phyloP scores from a whole-genome alignment of 2,113 vertebrate genomes.

The Corynorhinus townsendii region DNA sequence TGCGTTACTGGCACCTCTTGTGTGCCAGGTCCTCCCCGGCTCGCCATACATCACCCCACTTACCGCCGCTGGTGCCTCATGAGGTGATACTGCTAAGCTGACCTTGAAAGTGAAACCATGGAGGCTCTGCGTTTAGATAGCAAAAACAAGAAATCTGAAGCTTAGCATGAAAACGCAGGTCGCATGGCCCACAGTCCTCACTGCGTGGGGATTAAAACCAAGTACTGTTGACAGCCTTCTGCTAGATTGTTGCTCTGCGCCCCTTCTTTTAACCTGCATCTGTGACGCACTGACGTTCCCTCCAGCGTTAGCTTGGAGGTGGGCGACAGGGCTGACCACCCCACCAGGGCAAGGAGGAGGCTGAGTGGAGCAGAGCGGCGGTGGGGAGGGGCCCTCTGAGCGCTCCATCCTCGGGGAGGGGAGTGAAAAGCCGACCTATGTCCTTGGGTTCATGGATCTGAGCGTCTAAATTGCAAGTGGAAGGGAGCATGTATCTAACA shows the following conservation, averaged over 20 bases:
- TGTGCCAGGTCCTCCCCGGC: neutral
- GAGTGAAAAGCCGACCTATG: neutral
- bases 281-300: neutral
- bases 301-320: neutral
- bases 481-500: neutral
- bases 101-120: neutral
- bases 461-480: neutral
- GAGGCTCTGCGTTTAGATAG: neutral
- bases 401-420: accelerated
- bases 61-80: accelerated
- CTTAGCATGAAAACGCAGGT: neutral
- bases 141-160: neutral
- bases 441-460: neutral
- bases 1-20: no score
- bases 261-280: neutral
- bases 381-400: neutral
- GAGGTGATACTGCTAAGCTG: neutral
- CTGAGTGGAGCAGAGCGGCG: neutral
- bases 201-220: no score
- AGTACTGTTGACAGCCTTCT: neutral
- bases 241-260: neutral
- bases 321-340: neutral
- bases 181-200: no score
- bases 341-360: neutral
- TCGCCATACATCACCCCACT: no score